Conservation (phyloP, 2,797 vertebrate genomes). For the Crenuchus spilurus region DNA sequence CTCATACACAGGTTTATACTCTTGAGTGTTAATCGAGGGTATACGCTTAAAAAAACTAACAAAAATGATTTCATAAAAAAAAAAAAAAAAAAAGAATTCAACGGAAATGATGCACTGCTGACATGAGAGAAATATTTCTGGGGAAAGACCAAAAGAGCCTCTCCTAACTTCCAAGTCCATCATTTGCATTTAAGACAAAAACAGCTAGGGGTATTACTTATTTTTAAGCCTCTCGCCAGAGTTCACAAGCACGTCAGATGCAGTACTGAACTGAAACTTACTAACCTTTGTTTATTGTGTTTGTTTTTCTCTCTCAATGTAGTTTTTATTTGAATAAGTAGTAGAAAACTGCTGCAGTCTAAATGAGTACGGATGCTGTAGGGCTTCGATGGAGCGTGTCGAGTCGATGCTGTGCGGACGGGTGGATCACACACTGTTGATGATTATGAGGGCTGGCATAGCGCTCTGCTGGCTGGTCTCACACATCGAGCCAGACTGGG, state of each 20-base stretch:
- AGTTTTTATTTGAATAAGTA: constrained; percentile 38
- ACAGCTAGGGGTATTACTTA: constrained; percentile 37
- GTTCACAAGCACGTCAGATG: constrained; percentile 50
- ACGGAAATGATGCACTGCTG: constrained; percentile 25
- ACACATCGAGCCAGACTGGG: constrained; percentile 80
- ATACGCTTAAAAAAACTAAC: constrained; percentile 2
- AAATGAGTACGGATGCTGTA: background rate
- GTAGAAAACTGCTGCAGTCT: constrained; percentile 60
- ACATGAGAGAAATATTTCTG: constrained; percentile 34
- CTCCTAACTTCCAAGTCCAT: constrained; percentile 50
- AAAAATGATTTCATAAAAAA: constrained; percentile 48
- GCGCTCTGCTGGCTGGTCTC: constrained; percentile 86
- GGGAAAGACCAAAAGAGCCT: constrained; percentile 33
- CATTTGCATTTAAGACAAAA: constrained; percentile 54
- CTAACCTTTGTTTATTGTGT: constrained; percentile 29
- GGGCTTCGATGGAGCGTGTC: background rate
- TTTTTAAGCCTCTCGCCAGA: constrained; percentile 41
- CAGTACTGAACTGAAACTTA: constrained; percentile 39
- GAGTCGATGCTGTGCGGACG: background rate
- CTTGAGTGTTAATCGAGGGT: constrained; percentile 25
- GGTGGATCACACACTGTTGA: constrained; percentile 83
- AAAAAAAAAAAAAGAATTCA: constrained; percentile 42
- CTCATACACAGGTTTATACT: constrained; percentile 47
- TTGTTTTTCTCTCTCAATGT: background rate
- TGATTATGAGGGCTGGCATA: constrained; percentile 92